phyloP scores from a whole-genome alignment of 2,888 invertebrate genomes.

The Latheticus oryzae region DNA sequence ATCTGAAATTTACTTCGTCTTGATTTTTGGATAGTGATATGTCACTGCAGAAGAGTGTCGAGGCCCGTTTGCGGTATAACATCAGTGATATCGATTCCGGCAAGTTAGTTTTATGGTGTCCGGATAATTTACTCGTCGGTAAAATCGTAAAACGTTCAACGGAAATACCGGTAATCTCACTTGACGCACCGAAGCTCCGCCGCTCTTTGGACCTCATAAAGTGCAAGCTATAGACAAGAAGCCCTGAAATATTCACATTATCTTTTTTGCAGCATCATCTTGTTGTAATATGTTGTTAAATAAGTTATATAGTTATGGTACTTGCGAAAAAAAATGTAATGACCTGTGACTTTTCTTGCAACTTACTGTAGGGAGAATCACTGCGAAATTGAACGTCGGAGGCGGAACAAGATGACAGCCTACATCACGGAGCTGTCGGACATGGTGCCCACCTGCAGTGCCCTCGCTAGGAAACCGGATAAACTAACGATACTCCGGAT shows the following conservation, averaged over 20 bases:
- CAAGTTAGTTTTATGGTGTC: constrained; percentile 48
- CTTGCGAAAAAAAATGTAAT: constrained; percentile 54
- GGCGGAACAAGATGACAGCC: constrained; percentile 99
- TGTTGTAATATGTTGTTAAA: constrained; percentile 2
- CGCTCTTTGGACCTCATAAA: constrained; percentile 28
- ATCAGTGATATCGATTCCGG: constrained; percentile 37
- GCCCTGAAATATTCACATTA: constrained; percentile 31
- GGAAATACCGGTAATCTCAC: constrained; percentile 39
- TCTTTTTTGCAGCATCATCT: constrained; percentile 17
- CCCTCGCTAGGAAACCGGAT: constrained; percentile 97
- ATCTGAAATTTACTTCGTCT: too few relatives aligned
- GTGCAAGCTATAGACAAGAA: constrained; percentile 24
- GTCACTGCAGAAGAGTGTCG: too few relatives aligned
- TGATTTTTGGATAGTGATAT: too few relatives aligned
- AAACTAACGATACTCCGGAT: constrained; percentile 98
- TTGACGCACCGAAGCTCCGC: constrained; percentile 38
- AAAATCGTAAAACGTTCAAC: constrained; percentile 55
- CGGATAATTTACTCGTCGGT: constrained; percentile 55
- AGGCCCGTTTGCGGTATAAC: constrained; percentile 33
- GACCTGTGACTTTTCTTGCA: constrained; percentile 61
- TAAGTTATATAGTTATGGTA: constrained; percentile 10
- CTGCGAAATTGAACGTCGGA: constrained; percentile 97
- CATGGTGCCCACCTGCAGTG: constrained; percentile 99
- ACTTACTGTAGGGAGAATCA: constrained; percentile 92
- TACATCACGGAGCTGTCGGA: constrained; percentile 99